Conservation (phyloP, 2,888 invertebrate species). For the Timandra comae region DNA sequence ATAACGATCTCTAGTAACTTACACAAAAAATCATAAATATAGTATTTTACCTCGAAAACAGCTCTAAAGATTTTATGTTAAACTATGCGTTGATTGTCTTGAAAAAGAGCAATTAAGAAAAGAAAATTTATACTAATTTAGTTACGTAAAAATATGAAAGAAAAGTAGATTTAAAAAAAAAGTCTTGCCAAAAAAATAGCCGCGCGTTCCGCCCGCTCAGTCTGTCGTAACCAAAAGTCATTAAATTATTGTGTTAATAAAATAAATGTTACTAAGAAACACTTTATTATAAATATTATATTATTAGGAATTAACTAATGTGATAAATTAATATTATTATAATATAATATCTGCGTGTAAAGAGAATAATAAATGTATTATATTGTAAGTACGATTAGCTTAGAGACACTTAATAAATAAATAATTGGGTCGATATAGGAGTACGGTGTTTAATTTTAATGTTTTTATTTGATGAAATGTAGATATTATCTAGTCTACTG, state of each 20-base stretch:
- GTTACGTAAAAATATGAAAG: too few relatives aligned
- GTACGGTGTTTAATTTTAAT: conserved; percentile 19
- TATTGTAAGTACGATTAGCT: conserved; percentile 43
- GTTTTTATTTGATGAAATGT: conserved; percentile 6
- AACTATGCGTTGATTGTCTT: too few relatives aligned
- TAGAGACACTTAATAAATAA: background rate
- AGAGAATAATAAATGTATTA: conserved; percentile 41
- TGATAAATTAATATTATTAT: conserved; percentile 37
- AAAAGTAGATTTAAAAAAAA: too few relatives aligned
- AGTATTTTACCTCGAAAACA: too few relatives aligned
- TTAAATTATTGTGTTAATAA: conserved; percentile 60
- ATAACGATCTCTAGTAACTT: too few relatives aligned
- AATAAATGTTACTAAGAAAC: conserved; percentile 44
- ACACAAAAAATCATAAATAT: too few relatives aligned
- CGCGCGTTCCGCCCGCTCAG: too few relatives aligned
- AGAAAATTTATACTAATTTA: too few relatives aligned
- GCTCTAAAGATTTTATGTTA: too few relatives aligned
- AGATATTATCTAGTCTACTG: conserved; percentile 43
- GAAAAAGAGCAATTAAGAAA: too few relatives aligned
- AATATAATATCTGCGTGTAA: conserved; percentile 40
- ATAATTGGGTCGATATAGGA: conserved; percentile 35
- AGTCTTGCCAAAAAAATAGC: too few relatives aligned
- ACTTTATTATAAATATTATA: conserved; percentile 14
- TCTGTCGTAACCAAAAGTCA: conserved; percentile 36
- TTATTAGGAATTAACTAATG: conserved; percentile 31